A percentile compares a stretch with the other conserved stretches of the same genome.
Evolutionary conservation across 2,888 invertebrate genomes (phyloP).

Genomic region (Hydriomena furcata): DNA sequence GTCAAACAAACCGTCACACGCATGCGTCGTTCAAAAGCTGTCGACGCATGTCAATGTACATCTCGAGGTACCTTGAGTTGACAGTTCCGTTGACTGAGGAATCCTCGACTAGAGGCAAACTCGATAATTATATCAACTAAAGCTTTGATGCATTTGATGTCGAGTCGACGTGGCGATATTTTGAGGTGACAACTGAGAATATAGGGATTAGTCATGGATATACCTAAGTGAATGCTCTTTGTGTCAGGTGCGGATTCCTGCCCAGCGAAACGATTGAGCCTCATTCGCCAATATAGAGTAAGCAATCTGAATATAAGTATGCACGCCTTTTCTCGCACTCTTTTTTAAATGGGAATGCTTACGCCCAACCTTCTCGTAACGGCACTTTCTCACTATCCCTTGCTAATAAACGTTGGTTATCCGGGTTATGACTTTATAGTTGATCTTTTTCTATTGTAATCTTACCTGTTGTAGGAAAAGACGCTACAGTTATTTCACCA

Average conservation of each 20-base stretch:
- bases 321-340: slow-evolving; percentile 39
- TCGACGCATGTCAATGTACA: too few relatives aligned
- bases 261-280: slow-evolving; percentile 79
- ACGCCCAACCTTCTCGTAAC: slow-evolving; percentile 10
- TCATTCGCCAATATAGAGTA: slow-evolving; percentile 80
- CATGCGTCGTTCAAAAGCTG: too few relatives aligned
- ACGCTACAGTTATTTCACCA: slow-evolving; percentile 5
- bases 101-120: too few relatives aligned
- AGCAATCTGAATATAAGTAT: slow-evolving; percentile 54
- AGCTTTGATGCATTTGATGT: too few relatives aligned
- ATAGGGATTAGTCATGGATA: slow-evolving; percentile 11
- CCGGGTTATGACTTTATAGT: slow-evolving; percentile 1
- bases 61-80: too few relatives aligned
- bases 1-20: too few relatives aligned
- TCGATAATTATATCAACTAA: too few relatives aligned
- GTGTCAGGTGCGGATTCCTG: slow-evolving; percentile 81
- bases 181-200: too few relatives aligned
- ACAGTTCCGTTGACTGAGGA: too few relatives aligned
- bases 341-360: slow-evolving; percentile 17
- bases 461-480: not conserved
- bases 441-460: slow-evolving; percentile 6
- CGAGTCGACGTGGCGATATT: too few relatives aligned
- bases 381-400: slow-evolving; percentile 18
- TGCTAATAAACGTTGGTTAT: slow-evolving; percentile 7
- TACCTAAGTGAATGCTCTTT: slow-evolving; percentile 58